Evolutionary conservation across 1,140 invertebrate genomes (phyloP).

Genomic region (Cydia amplana): DNA sequence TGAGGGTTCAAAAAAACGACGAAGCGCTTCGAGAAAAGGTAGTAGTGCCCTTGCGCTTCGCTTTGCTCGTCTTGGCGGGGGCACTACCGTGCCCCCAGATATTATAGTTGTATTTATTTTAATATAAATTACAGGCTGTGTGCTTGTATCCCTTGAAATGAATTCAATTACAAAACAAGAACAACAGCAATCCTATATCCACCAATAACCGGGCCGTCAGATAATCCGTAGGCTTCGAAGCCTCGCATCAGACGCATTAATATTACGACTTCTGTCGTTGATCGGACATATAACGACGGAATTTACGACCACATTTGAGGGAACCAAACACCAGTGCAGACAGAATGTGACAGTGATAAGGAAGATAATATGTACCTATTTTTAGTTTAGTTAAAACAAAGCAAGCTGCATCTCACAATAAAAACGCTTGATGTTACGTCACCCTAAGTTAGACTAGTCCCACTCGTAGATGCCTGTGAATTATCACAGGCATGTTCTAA

Average conservation of each 20-base stretch:
- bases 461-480: no score
- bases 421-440: no score
- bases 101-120: no score
- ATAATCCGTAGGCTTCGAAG: not conserved
- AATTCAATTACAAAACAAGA: not conserved
- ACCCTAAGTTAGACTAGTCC: no score
- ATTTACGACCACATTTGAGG: not conserved
- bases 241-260: conserved; percentile 12
- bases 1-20: no score
- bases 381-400: not conserved
- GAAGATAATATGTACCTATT: not conserved
- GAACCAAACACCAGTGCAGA: not conserved
- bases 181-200: not conserved
- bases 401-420: no score
- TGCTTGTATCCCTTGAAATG: not conserved
- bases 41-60: no score
- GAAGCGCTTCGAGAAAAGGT: no score
- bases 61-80: no score
- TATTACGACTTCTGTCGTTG: conserved; percentile 16
- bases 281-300: not conserved
- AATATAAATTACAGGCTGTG: no score
- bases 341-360: not conserved
- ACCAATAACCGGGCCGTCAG: not conserved
- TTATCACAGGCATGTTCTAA: no score
- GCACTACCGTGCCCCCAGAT: no score